Base-by-base conservation (phyloP, 2,113 vertebrate genomes). In the Heterocephalus glaber region DNA sequence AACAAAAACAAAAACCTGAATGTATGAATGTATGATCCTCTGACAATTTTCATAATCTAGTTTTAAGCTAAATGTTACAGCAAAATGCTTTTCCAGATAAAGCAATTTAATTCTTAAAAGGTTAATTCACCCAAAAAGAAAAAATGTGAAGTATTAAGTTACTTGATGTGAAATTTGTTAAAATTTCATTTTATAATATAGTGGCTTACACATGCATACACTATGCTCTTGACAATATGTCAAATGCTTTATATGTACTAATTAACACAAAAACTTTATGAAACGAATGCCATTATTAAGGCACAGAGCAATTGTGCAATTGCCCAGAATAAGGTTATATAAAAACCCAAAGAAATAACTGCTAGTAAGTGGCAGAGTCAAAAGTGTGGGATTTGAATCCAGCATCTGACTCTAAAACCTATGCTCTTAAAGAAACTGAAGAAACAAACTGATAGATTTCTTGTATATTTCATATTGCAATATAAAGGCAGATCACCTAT, bases 81-180 rank as follows among this genome's bases (percentile, higher is more conserved):
- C 49, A 93, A 95, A 92, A 94, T 56, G 35, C 41, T 66, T 72
- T 56, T 86, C 19, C 54, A 86, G 49, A 89, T 60, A 92, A 7
- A 92, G 30, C 30, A 86, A 89, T 89, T 88, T 86, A 61, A 85
- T 30, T 76, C 81, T 86, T 81, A 86, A 96, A 94, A 81, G 65
- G 7, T n/a, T 68, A 88, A 92, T 14, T 65, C 35, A 10, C 33
- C 10, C 9, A 5, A 13, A 20, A 0, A 33, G 49, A 81, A 82
- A 54, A 87, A 89, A 79, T 16, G 56, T 81, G 33, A 95, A 83
- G 54, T 84, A 63, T 89, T 38, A 90, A 54, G 47, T 77, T 92
- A 79, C 14, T n/a, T 94, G 24, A 58, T 54, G 14, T 90, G n/a
- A 95, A 72, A 86, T 60, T 56, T 84, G 47, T 41, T 86, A 58